Evolutionary conservation across 2,888 invertebrate genomes (phyloP).

Genomic region (Megalurothrips usitatus): DNA sequence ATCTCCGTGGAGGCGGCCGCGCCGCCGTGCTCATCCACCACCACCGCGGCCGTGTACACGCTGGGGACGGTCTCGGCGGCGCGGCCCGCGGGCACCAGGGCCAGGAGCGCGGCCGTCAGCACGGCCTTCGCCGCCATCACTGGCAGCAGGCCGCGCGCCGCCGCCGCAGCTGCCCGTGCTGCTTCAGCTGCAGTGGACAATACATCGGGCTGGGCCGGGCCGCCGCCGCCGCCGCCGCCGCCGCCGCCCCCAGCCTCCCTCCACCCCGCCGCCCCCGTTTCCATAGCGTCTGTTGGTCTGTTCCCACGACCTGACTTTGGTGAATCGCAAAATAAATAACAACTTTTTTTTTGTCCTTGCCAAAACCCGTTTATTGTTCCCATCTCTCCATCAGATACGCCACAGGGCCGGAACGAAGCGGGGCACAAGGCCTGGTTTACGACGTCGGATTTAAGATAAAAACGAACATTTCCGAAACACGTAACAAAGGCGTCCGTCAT

Average conservation of each 20-base stretch:
- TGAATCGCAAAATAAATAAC: no score
- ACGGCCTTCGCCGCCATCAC: neutral
- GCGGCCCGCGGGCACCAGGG: neutral
- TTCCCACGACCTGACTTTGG: no score
- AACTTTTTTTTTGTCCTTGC: no score
- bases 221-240: neutral
- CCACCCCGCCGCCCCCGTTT: neutral
- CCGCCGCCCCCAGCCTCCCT: neutral
- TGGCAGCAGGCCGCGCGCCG: neutral
- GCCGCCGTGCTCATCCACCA: neutral
- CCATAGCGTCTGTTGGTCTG: no score
- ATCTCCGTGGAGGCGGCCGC: neutral
- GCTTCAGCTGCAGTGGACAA: slow-evolving; percentile 8
- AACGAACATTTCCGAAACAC: no score
- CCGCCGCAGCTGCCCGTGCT: neutral
- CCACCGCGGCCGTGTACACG: neutral
- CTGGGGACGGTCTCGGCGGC: neutral
- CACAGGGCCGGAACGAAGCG: no score
- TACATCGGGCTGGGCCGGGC: neutral
- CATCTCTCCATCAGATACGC: no score
- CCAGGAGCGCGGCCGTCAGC: neutral
- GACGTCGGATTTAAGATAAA: no score
- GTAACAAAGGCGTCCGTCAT: no score
- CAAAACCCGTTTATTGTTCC: no score
- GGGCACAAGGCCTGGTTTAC: no score